Conservation (phyloP, 2,888 invertebrate genomes). For the Gryllus longicercus region DNA sequence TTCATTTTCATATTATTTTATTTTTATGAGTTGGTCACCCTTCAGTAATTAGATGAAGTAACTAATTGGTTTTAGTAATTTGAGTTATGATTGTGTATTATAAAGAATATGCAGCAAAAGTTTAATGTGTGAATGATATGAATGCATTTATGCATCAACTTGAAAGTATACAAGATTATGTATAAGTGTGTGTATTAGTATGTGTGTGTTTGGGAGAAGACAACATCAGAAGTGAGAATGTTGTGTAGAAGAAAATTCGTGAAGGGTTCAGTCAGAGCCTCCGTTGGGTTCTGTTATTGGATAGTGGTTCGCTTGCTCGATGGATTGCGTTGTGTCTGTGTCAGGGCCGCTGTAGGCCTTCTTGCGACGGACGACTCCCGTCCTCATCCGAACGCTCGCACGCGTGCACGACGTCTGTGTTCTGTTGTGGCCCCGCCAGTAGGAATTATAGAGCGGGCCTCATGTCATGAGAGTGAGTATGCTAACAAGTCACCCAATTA, state of each 20-base stretch:
- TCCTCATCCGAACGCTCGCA: background rate
- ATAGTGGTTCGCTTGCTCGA: slow-evolving; percentile 1
- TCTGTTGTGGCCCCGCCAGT: slow-evolving; percentile 17
- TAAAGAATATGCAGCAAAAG: no score
- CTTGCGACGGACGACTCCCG: slow-evolving; percentile 17
- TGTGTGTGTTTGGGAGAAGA: background rate
- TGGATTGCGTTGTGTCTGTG: slow-evolving; percentile 8
- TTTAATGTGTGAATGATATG: no score
- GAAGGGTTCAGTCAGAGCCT: background rate
- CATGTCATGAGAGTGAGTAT: slow-evolving; percentile 17
- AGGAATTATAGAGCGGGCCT: slow-evolving; percentile 10
- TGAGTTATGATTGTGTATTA: no score
- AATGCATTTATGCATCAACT: no score
- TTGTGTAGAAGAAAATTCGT: background rate
- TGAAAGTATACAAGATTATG: background rate
- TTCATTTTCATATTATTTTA: no score
- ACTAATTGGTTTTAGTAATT: no score
- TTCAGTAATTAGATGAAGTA: no score
- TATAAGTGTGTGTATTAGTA: background rate
- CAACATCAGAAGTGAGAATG: background rate
- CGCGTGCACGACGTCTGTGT: background rate
- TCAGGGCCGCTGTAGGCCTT: slow-evolving; percentile 17
- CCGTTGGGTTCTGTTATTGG: slow-evolving; percentile 5
- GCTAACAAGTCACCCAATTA: slow-evolving; percentile 17
- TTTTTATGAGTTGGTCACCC: no score